Percentiles rank a stretch among this genome's conserved stretches.
phyloP scores from a whole-genome alignment of 2,888 invertebrate species.

The Isoperla grammatica region DNA sequence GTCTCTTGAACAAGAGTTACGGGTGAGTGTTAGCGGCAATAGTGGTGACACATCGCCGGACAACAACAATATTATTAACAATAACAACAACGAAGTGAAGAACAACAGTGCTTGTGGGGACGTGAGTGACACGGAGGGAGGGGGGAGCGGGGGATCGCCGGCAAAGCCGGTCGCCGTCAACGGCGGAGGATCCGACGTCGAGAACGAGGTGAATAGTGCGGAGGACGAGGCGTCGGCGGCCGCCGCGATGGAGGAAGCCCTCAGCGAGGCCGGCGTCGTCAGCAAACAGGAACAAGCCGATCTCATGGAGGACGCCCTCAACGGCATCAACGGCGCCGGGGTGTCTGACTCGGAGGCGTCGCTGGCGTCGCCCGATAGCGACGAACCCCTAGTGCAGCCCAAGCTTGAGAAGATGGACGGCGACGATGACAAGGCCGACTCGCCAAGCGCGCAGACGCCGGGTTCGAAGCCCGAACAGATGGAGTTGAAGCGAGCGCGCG shows the following conservation, averaged over 20 bases:
- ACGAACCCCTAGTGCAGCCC: slow-evolving; percentile 25
- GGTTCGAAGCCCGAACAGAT: slow-evolving; percentile 32
- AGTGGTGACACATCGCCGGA: slow-evolving; percentile 50
- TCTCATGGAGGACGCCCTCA: slow-evolving; percentile 56
- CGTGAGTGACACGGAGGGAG: slow-evolving; percentile 31
- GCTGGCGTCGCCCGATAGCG: slow-evolving; percentile 30
- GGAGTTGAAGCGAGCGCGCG: slow-evolving; percentile 86
- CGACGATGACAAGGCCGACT: slow-evolving; percentile 19
- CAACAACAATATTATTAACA: slow-evolving; percentile 49
- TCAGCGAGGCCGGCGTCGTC: slow-evolving; percentile 56
- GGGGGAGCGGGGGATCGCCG: slow-evolving; percentile 10
- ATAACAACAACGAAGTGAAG: slow-evolving; percentile 49
- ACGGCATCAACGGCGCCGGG: slow-evolving; percentile 45
- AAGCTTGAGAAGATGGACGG: slow-evolving; percentile 28
- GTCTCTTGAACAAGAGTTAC: slow-evolving; percentile 62
- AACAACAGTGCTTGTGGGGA: slow-evolving; percentile 34
- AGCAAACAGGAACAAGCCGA: slow-evolving; percentile 45
- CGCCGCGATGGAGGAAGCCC: slow-evolving; percentile 53
- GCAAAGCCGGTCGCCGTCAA: slow-evolving; percentile 28
- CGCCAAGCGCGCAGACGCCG: slow-evolving; percentile 15
- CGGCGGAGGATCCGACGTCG: slow-evolving; percentile 33
- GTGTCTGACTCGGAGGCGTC: slow-evolving; percentile 32
- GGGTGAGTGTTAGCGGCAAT: slow-evolving; percentile 39
- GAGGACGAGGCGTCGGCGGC: slow-evolving; percentile 45
- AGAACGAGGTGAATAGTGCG: slow-evolving; percentile 29